These are phyloP conservation scores for Drosophila stalkeri DNA, from an alignment of 2,888 invertebrate species.

Conservation along the genomic window DNA sequence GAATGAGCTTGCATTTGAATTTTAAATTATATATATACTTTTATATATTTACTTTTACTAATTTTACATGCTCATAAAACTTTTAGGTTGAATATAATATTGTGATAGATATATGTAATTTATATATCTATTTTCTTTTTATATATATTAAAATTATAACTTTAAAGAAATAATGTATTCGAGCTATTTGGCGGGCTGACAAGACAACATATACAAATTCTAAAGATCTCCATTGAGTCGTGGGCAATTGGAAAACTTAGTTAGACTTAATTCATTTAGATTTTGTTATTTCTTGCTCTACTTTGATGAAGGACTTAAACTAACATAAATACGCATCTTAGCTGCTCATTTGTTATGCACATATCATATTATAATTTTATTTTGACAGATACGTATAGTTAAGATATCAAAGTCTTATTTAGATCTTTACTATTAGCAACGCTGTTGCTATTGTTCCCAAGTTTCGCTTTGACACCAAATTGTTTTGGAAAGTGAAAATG, in stretches of 20 bases:
- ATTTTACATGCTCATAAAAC: no score
- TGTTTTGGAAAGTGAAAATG: conserved; percentile 82
- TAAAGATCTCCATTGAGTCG: no score
- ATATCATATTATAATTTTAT: not conserved
- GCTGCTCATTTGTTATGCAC: conserved; percentile 5
- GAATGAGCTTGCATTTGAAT: not conserved
- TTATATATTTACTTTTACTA: not conserved
- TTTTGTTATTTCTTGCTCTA: not conserved
- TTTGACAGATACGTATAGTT: not conserved
- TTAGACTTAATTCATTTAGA: not conserved
- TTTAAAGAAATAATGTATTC: no score
- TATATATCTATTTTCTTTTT: no score
- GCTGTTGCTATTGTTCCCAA: conserved; percentile 66
- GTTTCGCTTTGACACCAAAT: conserved; percentile 73
- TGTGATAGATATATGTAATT: no score
- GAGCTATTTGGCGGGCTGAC: no score
- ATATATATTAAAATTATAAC: no score
- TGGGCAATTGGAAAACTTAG: not conserved
- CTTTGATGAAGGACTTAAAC: not conserved
- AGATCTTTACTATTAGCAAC: conserved; percentile 48
- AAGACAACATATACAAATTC: no score
- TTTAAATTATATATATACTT: not conserved
- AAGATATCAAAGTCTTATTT: conserved; percentile 26
- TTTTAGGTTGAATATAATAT: no score
- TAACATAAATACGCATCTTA: not conserved